Base-by-base conservation (phyloP, 2,797 vertebrate genomes). In the Loris lydekkerianus region DNA sequence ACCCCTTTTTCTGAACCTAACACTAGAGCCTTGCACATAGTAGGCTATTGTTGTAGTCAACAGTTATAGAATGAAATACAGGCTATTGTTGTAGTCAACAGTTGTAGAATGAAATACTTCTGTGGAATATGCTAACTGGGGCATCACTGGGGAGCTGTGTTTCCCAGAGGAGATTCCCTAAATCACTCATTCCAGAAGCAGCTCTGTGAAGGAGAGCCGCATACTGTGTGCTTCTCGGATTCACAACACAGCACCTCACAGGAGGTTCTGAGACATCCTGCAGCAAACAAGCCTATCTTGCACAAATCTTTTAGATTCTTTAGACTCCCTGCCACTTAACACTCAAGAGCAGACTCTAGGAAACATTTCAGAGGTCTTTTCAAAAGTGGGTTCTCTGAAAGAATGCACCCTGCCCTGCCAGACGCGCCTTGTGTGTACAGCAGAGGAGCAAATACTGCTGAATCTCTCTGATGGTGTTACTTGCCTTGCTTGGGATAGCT, bases 211-310 rank as follows among this genome's bases (percentile, higher is more conserved):
- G 46, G 69, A 70, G 7, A 46, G 21, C 2, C 18, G 11, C 20
- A n/a, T 10, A 0, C 23, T 21, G 0, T 20, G 15, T 23, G 10
- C 5, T 10, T 13, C 27, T 60, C 49, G 17, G 56, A 70, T 25
- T 85, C 60, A 14, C 11, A 21, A 2, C n/a, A 5, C 7, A 43
- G 34, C 9, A 37, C n/a, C 40, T 95, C 75, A 23, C 11, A 29
- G 29, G 82, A 37, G n/a, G 27, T 49, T 80, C 86, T 83, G 53
- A 73, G 60, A 92, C 70, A 61, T 70, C 60, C n/a, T 86, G 29
- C n/a, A 17, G 60, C 78, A 65, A 53, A 60, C 86, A 87, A 75
- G 40, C 21, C 61, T 43, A 2, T 77, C 78, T 80, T 75, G 46
- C 46, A 9, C 49, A 82, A 31, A 77, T 75, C 11, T 86, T 75